Evolutionary conservation across 2,797 vertebrate genomes (phyloP).

Genomic region (Morelia viridis): DNA sequence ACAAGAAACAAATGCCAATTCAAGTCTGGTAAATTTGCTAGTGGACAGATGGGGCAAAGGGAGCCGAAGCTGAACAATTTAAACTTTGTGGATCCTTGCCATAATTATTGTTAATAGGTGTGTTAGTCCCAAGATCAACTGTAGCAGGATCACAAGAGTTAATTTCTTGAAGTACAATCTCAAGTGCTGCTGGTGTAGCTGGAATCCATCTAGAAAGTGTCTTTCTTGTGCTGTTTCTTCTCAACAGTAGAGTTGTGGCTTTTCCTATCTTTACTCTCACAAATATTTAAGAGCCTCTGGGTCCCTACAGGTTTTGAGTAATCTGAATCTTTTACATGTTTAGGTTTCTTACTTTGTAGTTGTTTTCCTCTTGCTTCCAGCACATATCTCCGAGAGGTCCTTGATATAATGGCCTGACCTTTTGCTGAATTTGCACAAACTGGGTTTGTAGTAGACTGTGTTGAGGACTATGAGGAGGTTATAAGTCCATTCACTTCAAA

Average conservation of each 20-base stretch:
- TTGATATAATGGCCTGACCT: neutral
- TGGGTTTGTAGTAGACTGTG: neutral
- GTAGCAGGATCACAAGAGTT: neutral
- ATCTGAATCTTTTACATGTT: too few species aligned
- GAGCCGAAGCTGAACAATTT: neutral
- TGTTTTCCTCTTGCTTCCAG: too few species aligned
- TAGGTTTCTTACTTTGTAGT: too few species aligned
- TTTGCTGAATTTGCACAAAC: neutral
- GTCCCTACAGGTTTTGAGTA: too few species aligned
- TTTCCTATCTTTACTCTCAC: too few species aligned
- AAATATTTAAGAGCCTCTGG: too few species aligned
- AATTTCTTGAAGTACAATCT: neutral
- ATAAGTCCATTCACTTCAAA: neutral
- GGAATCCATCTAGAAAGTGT: too few species aligned
- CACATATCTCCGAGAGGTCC: neutral
- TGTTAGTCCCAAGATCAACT: neutral
- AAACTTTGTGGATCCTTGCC: neutral
- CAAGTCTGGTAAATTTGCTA: neutral
- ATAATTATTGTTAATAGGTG: neutral
- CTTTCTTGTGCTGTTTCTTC: too few species aligned
- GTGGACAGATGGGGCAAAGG: neutral
- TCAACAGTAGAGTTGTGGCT: too few species aligned
- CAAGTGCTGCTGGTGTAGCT: too few species aligned
- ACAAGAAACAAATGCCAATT: neutral
- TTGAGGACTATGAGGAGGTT: neutral